These are phyloP conservation scores for Mastacembelus armatus DNA, from an alignment of 2,797 vertebrate species.

Conservation along the genomic window DNA sequence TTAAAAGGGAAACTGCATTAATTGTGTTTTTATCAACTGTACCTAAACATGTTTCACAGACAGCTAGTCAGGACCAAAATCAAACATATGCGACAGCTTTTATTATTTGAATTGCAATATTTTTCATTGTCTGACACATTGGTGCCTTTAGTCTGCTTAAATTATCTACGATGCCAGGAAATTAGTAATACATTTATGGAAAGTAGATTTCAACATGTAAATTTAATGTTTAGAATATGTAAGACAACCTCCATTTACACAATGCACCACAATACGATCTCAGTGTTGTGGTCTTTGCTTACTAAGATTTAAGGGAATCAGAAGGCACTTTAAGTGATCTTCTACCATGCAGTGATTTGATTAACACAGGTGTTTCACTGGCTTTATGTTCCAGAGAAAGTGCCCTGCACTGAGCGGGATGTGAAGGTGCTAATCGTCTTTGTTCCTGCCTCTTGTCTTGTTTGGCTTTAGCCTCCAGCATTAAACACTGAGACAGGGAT, in stretches of 20 bases:
- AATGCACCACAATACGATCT: not conserved
- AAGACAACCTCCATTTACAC: not conserved
- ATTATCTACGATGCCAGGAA: no score
- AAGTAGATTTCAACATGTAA: no score
- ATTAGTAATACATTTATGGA: no score
- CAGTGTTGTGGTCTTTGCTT: not conserved
- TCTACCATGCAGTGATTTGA: constrained; percentile 6
- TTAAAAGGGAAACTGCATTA: not conserved
- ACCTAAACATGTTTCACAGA: not conserved
- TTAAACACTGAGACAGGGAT: constrained; percentile 78
- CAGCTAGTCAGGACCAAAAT: not conserved
- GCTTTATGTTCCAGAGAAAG: constrained; percentile 33
- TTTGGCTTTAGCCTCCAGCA: constrained; percentile 72
- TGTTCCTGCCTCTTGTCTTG: constrained; percentile 71
- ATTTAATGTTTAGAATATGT: no score
- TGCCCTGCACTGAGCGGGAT: constrained; percentile 23
- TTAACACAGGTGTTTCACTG: constrained; percentile 20
- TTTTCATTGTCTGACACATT: no score
- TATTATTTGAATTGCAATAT: not conserved
- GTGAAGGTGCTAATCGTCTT: constrained; percentile 71
- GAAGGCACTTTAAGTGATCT: not conserved
- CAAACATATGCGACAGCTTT: not conserved
- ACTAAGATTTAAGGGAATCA: not conserved
- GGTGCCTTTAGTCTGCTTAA: not conserved
- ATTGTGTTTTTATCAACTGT: not conserved